Conservation (phyloP, 2,113 vertebrate genomes). For the Microtus montanus region DNA sequence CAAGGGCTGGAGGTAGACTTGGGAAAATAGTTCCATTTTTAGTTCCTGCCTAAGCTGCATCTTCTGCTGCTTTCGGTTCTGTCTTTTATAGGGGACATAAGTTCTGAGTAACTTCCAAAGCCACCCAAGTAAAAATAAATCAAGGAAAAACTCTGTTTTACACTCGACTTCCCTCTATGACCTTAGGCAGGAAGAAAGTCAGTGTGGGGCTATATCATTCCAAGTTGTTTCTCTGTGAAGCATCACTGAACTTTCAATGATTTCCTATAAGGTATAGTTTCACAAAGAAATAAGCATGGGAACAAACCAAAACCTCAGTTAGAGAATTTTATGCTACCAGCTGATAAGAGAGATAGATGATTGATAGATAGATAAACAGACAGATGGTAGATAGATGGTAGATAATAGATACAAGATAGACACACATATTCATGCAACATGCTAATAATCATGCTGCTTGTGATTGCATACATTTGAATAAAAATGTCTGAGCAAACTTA, state of each 20-base stretch:
- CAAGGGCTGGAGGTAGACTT: neutral
- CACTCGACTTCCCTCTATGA: slow-evolving; percentile 67
- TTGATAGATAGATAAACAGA: neutral
- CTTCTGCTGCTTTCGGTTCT: slow-evolving; percentile 68
- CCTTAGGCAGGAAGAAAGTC: slow-evolving; percentile 80
- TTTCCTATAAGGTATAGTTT: slow-evolving; percentile 71
- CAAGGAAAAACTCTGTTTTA: slow-evolving; percentile 62
- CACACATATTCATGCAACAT: neutral
- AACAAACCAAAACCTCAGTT: slow-evolving; percentile 40
- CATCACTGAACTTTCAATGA: slow-evolving; percentile 73
- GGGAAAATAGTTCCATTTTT: slow-evolving; percentile 52
- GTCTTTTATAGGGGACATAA: slow-evolving; percentile 69
- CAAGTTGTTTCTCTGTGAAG: slow-evolving; percentile 81
- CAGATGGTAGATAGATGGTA: neutral
- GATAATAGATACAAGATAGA: neutral
- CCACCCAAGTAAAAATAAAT: slow-evolving; percentile 68
- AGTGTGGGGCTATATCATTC: slow-evolving; percentile 63
- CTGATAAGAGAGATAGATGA: neutral
- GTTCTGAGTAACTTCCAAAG: slow-evolving; percentile 71
- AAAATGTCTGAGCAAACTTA: slow-evolving; percentile 47
- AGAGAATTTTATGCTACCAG: neutral
- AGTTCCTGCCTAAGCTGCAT: slow-evolving; percentile 66
- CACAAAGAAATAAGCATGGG: slow-evolving; percentile 50
- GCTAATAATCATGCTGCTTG: neutral
- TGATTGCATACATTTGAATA: slow-evolving; percentile 20